Evolutionary conservation across 2,797 vertebrate species (phyloP), one percentile per base, ranked within the genome.

Genomic region (Limosa lapponica): DNA sequence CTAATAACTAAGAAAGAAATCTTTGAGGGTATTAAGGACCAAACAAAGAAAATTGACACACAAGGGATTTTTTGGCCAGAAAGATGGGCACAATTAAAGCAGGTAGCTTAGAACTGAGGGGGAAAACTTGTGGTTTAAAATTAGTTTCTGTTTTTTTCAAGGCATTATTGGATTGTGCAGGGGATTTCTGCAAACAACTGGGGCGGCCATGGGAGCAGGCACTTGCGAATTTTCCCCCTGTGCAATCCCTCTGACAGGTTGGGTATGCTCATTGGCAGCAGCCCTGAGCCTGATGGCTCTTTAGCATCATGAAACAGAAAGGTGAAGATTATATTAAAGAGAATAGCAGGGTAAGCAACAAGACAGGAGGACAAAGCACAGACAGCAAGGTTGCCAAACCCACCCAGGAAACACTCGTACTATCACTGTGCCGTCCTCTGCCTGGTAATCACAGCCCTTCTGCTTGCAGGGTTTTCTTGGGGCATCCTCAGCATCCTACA

Each of bases 211-310:
- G 1, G 41, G 8, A 86, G 16, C 32, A 52, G 12, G 7, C 5
- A 20, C 59, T 87, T 32, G 10, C 34, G 44, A 74, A 25, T 82
- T 55, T 83, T 82, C 34, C 24, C 22, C 0, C 0, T 15, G 3
- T 48, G 34, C 3, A 3, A 5, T 55, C 8, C 39, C 13, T 82
- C 58, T 59, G 74, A 23, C 2, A 2, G 25, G 22, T 11, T 51
- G n/a, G 37, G 4, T 48, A 25, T 0, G 1, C 1, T 72, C 49
- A 28, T 3, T 0, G 1, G 11, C 34, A 64, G 17, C 51, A 86
- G 18, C 28, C 41, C 37, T 66, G 66, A 20, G 2, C 15, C 39
- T 5, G 0, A 19, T 4, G 8, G 36, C 11, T 80, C 55, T 41
- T 17, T 3, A 70, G 24, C 11, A 52, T 20, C 30, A 20, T 0